Base-by-base conservation (phyloP, 2,113 vertebrate genomes). In the Monopterus albus region DNA sequence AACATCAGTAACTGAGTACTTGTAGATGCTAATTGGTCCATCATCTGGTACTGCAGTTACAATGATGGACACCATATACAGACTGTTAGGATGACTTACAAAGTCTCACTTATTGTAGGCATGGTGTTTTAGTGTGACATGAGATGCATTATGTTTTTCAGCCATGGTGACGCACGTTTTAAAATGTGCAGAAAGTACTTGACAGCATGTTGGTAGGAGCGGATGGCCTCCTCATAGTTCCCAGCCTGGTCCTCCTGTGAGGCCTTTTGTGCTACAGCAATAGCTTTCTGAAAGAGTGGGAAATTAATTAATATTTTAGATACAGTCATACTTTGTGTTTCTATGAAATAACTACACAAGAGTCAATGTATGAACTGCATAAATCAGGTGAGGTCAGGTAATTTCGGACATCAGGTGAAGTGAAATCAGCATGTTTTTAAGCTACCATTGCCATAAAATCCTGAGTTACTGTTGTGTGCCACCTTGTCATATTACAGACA, bases 161-260 rank as follows among this genome's bases (percentile, higher is more conserved):
- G 25, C 17, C 9, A 55, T 38, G 15, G 42, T 40, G 28, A 92
- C 96, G 92, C 92, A 99, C 98, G 96, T 92, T 99, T 99, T 70
- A 97, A 29, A 53, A 98, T 93, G 26, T 99, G 97, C 40, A 99
- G 89, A 84, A 99, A 97, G 88, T 95, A 96, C 87, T 97, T 96
- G 66, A 98, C 97, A 43, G 96, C 95, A 2, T 97, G 94, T 9
- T 98, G 95, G 86, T 99, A 99, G 57, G 96, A 92, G 1, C 71
- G 92, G 38, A 98, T 92, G 40, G 98, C 98, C 84, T 98, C 97
- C 57, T 96, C 96, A 47, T 95, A 98, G 86, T 98, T 97, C 26
- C 94, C 95, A 52, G 91, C 95, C 82, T 97, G 93, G 84, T 99
- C 98, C 81, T 97, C 96, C 53, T 96, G 93, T 0, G 96, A 94